These are phyloP conservation scores for Limnodromus scolopaceus DNA, from an alignment of 2,797 vertebrate genomes.

Conservation along the genomic window DNA sequence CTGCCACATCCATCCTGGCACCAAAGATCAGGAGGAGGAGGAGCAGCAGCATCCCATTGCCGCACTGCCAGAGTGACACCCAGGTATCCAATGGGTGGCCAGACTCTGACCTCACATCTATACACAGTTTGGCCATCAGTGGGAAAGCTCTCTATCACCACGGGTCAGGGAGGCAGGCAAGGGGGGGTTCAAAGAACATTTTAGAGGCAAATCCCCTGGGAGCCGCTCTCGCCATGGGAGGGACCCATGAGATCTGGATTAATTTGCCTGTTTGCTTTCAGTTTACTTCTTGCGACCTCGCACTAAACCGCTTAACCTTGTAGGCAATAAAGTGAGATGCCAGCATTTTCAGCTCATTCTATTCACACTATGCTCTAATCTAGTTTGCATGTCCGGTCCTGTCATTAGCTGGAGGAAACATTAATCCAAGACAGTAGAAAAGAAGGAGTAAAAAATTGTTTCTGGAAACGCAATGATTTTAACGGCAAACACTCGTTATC, in stretches of 20 bases:
- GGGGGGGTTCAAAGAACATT: neutral
- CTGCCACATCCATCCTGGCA: neutral
- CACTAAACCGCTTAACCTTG: neutral
- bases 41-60: neutral
- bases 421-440: slow-evolving; percentile 46
- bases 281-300: neutral
- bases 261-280: neutral
- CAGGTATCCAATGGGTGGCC: fast-evolving
- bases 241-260: neutral
- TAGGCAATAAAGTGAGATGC: neutral
- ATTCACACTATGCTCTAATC: slow-evolving; percentile 22
- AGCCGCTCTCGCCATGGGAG: neutral
- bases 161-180: fast-evolving
- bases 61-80: fast-evolving
- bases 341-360: neutral
- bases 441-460: slow-evolving; percentile 36
- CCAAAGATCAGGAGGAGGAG: neutral
- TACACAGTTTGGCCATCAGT: fast-evolving
- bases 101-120: neutral
- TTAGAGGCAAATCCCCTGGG: neutral
- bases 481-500: slow-evolving; percentile 33
- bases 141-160: neutral
- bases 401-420: slow-evolving; percentile 53
- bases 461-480: slow-evolving; percentile 47
- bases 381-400: slow-evolving; percentile 41